Percentiles rank a stretch among this genome's conserved stretches.
Evolutionary conservation across 2,888 invertebrate species (phyloP).

Genomic region (Harpagoxenus sublaevis): DNA sequence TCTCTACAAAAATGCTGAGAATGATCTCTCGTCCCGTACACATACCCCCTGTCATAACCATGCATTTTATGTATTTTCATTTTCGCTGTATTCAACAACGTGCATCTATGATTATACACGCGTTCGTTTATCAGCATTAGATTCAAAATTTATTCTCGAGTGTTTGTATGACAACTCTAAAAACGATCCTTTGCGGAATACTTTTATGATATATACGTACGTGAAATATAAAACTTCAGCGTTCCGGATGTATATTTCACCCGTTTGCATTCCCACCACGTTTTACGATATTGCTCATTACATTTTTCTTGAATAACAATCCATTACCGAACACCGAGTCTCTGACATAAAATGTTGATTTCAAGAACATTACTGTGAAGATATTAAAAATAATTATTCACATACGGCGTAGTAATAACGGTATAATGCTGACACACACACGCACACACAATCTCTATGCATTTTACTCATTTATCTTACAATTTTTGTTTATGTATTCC

Average conservation of each 20-base stretch:
- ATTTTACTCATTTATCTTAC: background rate
- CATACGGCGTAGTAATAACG: background rate
- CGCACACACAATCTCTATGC: too few relatives aligned
- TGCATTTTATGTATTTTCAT: background rate
- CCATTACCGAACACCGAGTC: background rate
- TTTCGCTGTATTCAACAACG: background rate
- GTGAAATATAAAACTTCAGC: background rate
- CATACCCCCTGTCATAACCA: background rate
- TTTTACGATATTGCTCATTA: background rate
- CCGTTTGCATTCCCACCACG: background rate
- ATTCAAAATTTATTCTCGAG: conserved; percentile 8
- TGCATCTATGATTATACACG: background rate
- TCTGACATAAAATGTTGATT: background rate
- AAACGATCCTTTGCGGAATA: background rate
- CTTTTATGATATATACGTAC: background rate
- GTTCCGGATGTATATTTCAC: background rate
- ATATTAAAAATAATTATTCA: background rate
- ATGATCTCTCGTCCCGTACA: background rate
- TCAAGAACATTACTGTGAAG: too few relatives aligned
- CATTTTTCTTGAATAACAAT: background rate
- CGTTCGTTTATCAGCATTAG: background rate
- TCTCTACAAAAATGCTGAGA: conserved; percentile 29
- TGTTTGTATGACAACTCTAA: background rate
- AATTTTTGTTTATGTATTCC: background rate
- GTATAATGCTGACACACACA: background rate